Evolutionary conservation across 2,888 invertebrate genomes (phyloP).

Genomic region (Ochropleura plecta): DNA sequence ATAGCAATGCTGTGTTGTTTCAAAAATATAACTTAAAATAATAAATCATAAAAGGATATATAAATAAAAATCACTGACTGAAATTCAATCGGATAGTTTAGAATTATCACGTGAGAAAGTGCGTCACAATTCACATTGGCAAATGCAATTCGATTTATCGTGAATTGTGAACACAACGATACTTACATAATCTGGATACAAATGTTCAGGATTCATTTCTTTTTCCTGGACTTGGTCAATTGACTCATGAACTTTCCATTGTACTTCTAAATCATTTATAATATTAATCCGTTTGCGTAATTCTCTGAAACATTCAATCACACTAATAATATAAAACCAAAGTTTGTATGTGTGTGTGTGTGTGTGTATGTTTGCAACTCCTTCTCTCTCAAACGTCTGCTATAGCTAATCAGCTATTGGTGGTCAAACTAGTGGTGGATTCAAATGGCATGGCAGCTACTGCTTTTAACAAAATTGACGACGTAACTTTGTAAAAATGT

Average conservation of each 20-base stretch:
- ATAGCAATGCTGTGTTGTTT: neutral
- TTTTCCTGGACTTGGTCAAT: constrained; percentile 56
- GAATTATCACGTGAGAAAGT: neutral
- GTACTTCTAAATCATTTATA: constrained; percentile 64
- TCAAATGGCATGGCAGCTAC: no score
- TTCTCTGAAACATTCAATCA: constrained; percentile 46
- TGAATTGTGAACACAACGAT: constrained; percentile 1
- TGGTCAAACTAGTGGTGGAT: no score
- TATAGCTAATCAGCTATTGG: no score
- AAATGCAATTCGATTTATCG: neutral
- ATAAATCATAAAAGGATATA: constrained; percentile 1
- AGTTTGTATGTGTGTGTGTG: no score
- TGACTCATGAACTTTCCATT: constrained; percentile 77
- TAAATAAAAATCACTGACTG: neutral
- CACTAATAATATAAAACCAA: neutral
- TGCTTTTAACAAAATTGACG: no score
- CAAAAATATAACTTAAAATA: constrained; percentile 5
- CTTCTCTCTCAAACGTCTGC: no score
- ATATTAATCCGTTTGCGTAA: constrained; percentile 32
- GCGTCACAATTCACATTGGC: neutral
- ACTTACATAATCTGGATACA: constrained; percentile 60
- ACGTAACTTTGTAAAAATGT: no score
- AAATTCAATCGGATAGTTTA: neutral
- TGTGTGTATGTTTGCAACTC: no score
- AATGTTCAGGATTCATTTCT: constrained; percentile 44